phyloP scores from a whole-genome alignment of 2,888 invertebrate genomes.

The Idaea straminata region DNA sequence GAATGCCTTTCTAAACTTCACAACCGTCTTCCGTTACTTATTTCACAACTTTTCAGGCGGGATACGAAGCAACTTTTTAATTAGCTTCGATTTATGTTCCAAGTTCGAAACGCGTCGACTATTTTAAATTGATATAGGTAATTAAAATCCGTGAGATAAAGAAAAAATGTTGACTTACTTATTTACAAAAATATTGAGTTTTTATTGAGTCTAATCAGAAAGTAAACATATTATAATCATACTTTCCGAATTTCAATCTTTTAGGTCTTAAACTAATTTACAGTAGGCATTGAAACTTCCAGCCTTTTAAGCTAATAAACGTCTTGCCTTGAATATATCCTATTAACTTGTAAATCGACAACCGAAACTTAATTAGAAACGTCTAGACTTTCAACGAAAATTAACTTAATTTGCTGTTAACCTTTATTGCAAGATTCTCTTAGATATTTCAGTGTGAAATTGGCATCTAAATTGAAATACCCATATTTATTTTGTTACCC shows the following conservation, averaged over 20 bases:
- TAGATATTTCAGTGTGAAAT: neutral
- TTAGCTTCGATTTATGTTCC: conserved; percentile 5
- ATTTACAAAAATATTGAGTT: neutral
- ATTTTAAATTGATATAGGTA: neutral
- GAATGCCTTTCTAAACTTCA: neutral
- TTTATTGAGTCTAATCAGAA: no score
- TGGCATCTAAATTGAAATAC: neutral
- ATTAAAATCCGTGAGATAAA: neutral
- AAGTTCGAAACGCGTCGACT: neutral
- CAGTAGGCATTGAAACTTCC: neutral
- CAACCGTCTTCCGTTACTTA: neutral
- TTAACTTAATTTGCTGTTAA: neutral
- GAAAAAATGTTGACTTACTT: neutral
- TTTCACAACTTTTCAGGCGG: conserved; percentile 3
- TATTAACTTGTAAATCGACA: neutral
- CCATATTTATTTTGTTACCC: neutral
- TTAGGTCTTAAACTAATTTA: neutral
- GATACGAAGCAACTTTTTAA: conserved; percentile 5
- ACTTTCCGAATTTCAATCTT: no score
- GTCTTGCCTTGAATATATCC: neutral
- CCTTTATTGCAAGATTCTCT: neutral
- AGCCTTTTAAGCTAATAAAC: neutral
- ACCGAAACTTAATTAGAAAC: neutral
- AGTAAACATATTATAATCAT: no score
- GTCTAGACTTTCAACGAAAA: neutral